Conservation (phyloP, 2,888 invertebrate species). For the Erynnis tages region DNA sequence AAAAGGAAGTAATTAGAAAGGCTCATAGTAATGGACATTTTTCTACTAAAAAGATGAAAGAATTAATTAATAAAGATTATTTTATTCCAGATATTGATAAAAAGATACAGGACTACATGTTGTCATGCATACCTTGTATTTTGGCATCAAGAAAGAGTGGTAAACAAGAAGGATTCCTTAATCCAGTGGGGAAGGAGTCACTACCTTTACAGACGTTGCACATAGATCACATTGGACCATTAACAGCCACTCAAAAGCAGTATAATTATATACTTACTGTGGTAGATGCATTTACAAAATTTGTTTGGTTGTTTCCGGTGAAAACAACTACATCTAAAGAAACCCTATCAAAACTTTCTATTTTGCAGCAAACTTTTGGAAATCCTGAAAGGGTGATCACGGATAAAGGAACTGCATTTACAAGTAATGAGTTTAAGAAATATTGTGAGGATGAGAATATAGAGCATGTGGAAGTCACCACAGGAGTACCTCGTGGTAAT, state of each 20-base stretch:
- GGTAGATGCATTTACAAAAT: neutral
- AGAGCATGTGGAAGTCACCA: slow-evolving; percentile 34
- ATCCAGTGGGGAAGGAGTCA: no score
- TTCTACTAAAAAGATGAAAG: no score
- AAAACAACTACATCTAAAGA: no score
- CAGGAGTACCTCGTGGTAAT: slow-evolving; percentile 35
- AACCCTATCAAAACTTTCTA: neutral
- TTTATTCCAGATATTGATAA: no score
- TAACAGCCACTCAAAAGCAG: neutral
- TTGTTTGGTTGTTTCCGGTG: neutral
- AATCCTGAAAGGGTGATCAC: slow-evolving; percentile 31
- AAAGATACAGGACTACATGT: no score
- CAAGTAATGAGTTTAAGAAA: slow-evolving; percentile 31
- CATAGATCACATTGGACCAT: neutral
- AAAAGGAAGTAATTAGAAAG: no score
- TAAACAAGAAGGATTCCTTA: no score
- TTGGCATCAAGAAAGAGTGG: no score
- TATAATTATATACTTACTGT: neutral
- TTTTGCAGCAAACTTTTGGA: slow-evolving; percentile 28
- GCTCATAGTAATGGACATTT: no score
- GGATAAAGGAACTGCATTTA: slow-evolving; percentile 36
- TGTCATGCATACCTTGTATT: no score
- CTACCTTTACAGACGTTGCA: neutral
- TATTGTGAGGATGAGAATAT: slow-evolving; percentile 34
- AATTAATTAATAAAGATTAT: no score